A percentile compares a stretch with the other conserved stretches of the same genome.
Evolutionary conservation across 2,797 vertebrate genomes (phyloP).

Genomic region (Vireo griseus): DNA sequence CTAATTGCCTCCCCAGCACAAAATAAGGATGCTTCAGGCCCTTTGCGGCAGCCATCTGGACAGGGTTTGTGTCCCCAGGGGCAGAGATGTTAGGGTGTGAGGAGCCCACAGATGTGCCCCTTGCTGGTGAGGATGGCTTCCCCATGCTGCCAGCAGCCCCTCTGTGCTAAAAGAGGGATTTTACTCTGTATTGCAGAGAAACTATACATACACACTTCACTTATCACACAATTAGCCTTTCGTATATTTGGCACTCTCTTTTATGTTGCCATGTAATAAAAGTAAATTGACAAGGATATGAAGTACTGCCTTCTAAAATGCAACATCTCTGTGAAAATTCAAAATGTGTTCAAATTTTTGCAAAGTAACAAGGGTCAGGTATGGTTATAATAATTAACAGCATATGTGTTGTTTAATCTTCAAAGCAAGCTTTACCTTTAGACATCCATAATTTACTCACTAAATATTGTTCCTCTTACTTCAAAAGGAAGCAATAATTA

Average conservation of each 20-base stretch:
- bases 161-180: not conserved
- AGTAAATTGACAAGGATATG: not conserved
- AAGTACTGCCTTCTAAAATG: not conserved
- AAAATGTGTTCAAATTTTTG: slow-evolving; percentile 2
- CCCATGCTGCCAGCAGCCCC: not conserved
- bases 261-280: not conserved
- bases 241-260: not conserved
- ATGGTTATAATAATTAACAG: slow-evolving; percentile 23
- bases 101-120: not conserved
- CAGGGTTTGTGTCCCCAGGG: not conserved
- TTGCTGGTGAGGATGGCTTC: not conserved
- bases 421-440: slow-evolving; percentile 62
- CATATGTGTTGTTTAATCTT: slow-evolving; percentile 55
- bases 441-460: slow-evolving; percentile 40
- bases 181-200: not conserved
- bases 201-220: not conserved
- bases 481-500: slow-evolving; percentile 66
- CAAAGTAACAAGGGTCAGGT: not conserved
- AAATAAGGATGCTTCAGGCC: not conserved
- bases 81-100: not conserved
- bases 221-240: not conserved
- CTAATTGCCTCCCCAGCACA: not conserved
- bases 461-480: slow-evolving; percentile 56
- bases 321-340: slow-evolving; percentile 4
- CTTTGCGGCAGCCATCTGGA: not conserved